phyloP scores from a whole-genome alignment of 2,113 vertebrate species.

The Natator depressus region DNA sequence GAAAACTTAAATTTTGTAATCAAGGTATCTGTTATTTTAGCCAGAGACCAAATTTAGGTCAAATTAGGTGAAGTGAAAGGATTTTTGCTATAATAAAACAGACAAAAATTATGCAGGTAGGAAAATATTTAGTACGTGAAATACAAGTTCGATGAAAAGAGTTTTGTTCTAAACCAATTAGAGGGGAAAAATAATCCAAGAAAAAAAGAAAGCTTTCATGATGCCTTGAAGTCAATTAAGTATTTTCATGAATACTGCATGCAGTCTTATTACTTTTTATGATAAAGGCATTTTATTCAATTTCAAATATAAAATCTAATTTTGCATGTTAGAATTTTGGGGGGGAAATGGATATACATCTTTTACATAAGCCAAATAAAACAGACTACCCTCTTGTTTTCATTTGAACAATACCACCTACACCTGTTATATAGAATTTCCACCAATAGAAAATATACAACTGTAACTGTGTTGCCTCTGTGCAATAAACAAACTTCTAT shows the following conservation, averaged over 20 bases:
- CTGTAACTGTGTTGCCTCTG: background rate
- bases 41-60: background rate
- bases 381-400: background rate
- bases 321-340: background rate
- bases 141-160: background rate
- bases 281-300: background rate
- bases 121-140: background rate
- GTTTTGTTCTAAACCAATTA: background rate
- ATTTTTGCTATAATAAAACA: background rate
- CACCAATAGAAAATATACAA: background rate
- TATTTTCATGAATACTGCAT: background rate
- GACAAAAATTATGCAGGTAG: background rate
- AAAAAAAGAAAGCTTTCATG: background rate
- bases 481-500: background rate
- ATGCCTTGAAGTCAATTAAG: background rate
- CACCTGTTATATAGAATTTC: background rate
- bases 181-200: background rate
- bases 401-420: background rate
- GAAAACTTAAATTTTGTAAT: background rate
- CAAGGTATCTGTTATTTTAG: background rate
- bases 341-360: background rate
- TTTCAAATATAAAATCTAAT: background rate
- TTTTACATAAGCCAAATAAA: background rate
- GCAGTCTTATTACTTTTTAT: background rate
- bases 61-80: background rate